Evolutionary conservation across 2,888 invertebrate species (phyloP), one percentile per base, ranked within the genome.

Genomic region (Drosophila fungiperda): DNA sequence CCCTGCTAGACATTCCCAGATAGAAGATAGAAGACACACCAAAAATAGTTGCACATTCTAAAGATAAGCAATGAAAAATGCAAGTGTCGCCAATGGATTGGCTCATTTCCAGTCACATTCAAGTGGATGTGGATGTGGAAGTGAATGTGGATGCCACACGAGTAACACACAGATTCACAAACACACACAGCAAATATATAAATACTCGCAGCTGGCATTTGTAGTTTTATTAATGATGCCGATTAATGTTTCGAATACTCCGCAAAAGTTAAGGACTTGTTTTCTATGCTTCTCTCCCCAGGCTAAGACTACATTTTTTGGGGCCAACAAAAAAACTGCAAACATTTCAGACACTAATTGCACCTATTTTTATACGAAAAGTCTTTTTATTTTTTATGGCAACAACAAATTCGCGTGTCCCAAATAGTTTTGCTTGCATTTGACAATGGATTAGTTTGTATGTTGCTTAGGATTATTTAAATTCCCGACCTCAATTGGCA

Each of bases 31-130:
- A 66, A 26, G 40, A 38, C 45, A 45, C 45, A 61, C 72, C 58
- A 64, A 80, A 83, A 80, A 76, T 83, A 80, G 83, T 86, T 83
- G 73, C 80, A 88, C 86, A 89, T 80, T 83, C 67, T 87, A 66
- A 68, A 72, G 72, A 80, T 65, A 80, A 67, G 63, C 79, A 68
- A 40, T 65, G 72, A 78, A 70, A 73, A 73, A 84, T 78, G 78
- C 84, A 82, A 80, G 78, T 80, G 84, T 80, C 81, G 78, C 83
- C 66, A 64, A 61, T 67, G 63, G 65, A 74, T 87, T 89, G 83
- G 87, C 89, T 66, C 73, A 63, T 40, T 83, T 88, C 83, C 83
- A 86, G 83, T 1, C 38, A 42, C 62, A 68, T 64, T 76, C 45
- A 59, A 75, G 32, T 76, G 77, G 36, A 65, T 63, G 32, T 76